A percentile compares a stretch with the other conserved stretches of the same genome.
These are phyloP conservation scores for Oscheius sp. DNA, from an alignment of 2,888 invertebrate species.

Conservation along the genomic window DNA sequence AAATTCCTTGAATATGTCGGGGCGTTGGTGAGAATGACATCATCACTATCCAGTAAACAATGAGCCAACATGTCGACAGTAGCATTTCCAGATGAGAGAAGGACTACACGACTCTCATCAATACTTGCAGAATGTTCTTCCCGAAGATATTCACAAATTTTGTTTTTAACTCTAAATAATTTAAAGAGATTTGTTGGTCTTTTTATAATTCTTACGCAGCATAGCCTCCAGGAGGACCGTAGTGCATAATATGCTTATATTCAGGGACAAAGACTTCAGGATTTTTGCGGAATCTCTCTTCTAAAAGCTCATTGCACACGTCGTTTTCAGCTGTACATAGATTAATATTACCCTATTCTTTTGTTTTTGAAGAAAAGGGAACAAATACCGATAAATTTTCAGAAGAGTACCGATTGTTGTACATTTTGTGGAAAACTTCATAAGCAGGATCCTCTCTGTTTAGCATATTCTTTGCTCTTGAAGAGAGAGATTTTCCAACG, in stretches of 20 bases:
- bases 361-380: not conserved
- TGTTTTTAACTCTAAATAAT: slow-evolving; percentile 42
- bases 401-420: not conserved
- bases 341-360: slow-evolving; percentile 51
- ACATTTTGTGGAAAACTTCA: slow-evolving; percentile 38
- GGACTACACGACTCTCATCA: slow-evolving; percentile 36
- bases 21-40: slow-evolving; percentile 54
- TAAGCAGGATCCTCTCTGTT: slow-evolving; percentile 20
- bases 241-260: slow-evolving; percentile 42
- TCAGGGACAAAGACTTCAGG: slow-evolving; percentile 43
- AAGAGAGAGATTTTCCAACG: slow-evolving; percentile 17
- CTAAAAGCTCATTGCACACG: slow-evolving; percentile 55
- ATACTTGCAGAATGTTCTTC: not conserved
- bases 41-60: slow-evolving; percentile 52
- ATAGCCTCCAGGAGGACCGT: slow-evolving; percentile 54
- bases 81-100: slow-evolving; percentile 54
- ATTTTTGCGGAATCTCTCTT: slow-evolving; percentile 44
- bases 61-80: slow-evolving; percentile 58
- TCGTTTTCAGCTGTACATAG: slow-evolving; percentile 61
- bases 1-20: slow-evolving; percentile 64
- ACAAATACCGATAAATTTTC: slow-evolving; percentile 7
- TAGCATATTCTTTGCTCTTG: slow-evolving; percentile 12
- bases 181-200: no score
- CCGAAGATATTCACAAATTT: slow-evolving; percentile 42
- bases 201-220: slow-evolving; percentile 33